Evolutionary conservation across 2,113 vertebrate species (phyloP).

Genomic region (Pholis gunnellus): DNA sequence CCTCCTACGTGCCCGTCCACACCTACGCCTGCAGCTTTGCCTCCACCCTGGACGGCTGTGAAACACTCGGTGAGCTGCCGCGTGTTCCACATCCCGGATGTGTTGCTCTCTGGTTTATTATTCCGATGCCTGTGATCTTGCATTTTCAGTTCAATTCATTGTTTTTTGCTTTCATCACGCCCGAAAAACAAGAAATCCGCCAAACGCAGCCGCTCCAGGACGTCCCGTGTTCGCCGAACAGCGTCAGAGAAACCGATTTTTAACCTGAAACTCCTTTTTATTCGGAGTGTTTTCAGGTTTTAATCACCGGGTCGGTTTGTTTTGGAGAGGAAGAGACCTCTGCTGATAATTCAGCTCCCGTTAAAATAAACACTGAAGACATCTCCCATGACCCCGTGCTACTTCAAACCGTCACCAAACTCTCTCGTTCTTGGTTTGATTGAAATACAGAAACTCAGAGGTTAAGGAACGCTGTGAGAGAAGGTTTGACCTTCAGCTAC

Average conservation of each 20-base stretch:
- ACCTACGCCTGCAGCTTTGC: slow-evolving; percentile 93
- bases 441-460: not conserved
- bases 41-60: slow-evolving; percentile 84
- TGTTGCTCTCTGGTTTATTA: not conserved
- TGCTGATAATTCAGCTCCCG: too few relatives aligned
- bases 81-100: too few relatives aligned
- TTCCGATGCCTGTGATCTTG: not conserved
- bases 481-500: not conserved
- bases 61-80: slow-evolving; percentile 84
- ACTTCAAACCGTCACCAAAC: not conserved
- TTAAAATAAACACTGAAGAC: not conserved
- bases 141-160: not conserved
- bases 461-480: not conserved
- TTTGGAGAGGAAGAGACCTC: too few relatives aligned
- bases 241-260: too few relatives aligned
- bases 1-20: slow-evolving; percentile 92
- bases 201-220: too few relatives aligned
- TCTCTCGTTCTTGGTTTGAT: too few relatives aligned
- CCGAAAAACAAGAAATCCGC: not conserved
- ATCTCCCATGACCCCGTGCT: not conserved
- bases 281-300: too few relatives aligned
- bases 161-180: not conserved
- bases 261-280: too few relatives aligned
- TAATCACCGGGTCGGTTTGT: too few relatives aligned
- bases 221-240: too few relatives aligned